Evolutionary conservation across 64 coral and sea anemone genomes (phyloP).

Genomic region (Montipora sp.): DNA sequence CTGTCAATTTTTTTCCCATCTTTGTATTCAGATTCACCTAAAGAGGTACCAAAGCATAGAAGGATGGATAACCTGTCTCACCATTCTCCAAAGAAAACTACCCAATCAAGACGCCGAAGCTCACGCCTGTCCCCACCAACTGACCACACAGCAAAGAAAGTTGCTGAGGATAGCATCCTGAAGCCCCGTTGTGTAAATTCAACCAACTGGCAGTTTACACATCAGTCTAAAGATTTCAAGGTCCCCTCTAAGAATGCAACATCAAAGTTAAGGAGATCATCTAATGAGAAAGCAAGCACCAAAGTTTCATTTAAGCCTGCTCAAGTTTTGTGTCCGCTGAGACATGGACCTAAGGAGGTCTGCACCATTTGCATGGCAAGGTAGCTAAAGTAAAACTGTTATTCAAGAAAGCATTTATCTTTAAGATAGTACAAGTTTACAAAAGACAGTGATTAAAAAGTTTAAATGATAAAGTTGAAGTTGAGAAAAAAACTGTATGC

Average conservation of each 20-base stretch:
- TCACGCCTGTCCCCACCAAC: constrained; percentile 62
- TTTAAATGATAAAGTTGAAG: too few relatives aligned
- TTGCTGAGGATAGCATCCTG: background rate
- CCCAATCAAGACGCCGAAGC: constrained; percentile 42
- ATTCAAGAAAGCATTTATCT: too few relatives aligned
- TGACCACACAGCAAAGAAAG: constrained; percentile 13
- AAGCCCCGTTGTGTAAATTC: constrained; percentile 55
- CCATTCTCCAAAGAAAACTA: constrained; percentile 39
- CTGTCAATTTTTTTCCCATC: too few relatives aligned
- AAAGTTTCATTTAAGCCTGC: background rate
- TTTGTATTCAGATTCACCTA: constrained; percentile 10
- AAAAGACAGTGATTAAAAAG: too few relatives aligned
- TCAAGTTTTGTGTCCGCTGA: constrained; percentile 59
- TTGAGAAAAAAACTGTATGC: too few relatives aligned
- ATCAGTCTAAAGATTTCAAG: constrained; percentile 57
- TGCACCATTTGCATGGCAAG: constrained; percentile 80
- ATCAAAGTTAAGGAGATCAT: constrained; percentile 13
- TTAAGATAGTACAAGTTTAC: too few relatives aligned
- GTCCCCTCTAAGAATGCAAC: constrained; percentile 54
- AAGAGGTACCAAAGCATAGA: background rate
- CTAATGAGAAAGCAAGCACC: constrained; percentile 19
- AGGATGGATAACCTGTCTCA: background rate
- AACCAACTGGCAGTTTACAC: constrained; percentile 40
- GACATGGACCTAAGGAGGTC: constrained; percentile 65
- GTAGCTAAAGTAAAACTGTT: constrained; percentile 7